Evolutionary conservation across 2,888 invertebrate species (phyloP).

Genomic region (Sericinus montela): DNA sequence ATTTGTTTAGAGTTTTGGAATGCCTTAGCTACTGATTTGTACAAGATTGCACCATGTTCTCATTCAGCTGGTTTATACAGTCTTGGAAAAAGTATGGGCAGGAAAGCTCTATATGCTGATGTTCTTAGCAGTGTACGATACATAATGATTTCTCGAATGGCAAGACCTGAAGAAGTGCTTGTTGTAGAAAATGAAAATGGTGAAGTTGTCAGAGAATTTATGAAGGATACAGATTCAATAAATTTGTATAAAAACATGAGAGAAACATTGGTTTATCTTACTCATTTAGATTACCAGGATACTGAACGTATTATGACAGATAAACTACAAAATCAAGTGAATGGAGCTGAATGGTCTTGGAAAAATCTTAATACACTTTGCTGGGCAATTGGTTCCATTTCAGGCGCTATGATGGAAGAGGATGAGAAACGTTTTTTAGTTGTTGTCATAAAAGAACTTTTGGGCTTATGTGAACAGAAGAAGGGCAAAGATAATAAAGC

Average conservation of each 20-base stretch:
- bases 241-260: constrained; percentile 99
- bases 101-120: constrained; percentile 87
- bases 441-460: constrained; percentile 97
- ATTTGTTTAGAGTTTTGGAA: constrained; percentile 99
- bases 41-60: constrained; percentile 89
- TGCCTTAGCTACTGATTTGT: constrained; percentile 93
- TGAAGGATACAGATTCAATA: constrained; percentile 99
- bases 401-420: constrained; percentile 99
- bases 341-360: constrained; percentile 99
- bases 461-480: constrained; percentile 98
- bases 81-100: constrained; percentile 69
- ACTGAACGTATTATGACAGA: constrained; percentile 99
- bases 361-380: constrained; percentile 99
- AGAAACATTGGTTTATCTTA: constrained; percentile 97
- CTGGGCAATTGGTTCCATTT: constrained; percentile 99
- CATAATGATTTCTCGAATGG: constrained; percentile 99
- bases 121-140: constrained; percentile 93
- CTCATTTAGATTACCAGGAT: constrained; percentile 98
- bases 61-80: constrained; percentile 62
- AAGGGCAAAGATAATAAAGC: constrained; percentile 99
- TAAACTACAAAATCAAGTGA: constrained; percentile 98
- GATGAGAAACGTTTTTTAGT: constrained; percentile 99
- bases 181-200: constrained; percentile 99
- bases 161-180: constrained; percentile 99
- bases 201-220: constrained; percentile 99